Evolutionary conservation across 2,888 invertebrate genomes (phyloP).

Genomic region (Habrosyne pyritoides): DNA sequence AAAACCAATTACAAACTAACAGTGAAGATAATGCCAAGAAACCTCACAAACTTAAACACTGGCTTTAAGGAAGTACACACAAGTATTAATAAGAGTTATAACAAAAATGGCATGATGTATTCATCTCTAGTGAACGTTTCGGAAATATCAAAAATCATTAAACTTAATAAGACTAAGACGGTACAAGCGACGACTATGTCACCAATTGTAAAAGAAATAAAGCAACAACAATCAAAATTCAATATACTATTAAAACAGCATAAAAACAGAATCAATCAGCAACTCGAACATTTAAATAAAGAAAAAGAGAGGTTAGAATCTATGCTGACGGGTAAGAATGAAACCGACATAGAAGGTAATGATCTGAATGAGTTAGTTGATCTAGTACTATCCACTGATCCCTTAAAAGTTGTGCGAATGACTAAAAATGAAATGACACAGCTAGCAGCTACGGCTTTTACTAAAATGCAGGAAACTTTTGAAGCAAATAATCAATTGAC

Average conservation of each 20-base stretch:
- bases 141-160: constrained; percentile 66
- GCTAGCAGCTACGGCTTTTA: constrained; percentile 19
- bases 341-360: constrained; percentile 8
- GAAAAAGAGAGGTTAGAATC: constrained; percentile 54
- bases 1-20: constrained; percentile 59
- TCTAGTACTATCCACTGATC: constrained; percentile 26
- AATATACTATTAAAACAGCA: constrained; percentile 51
- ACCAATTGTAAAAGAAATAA: constrained; percentile 26
- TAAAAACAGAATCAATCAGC: constrained; percentile 54
- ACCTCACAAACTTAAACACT: constrained; percentile 41
- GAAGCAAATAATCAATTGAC: not conserved
- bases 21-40: constrained; percentile 69
- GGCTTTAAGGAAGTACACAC: constrained; percentile 72
- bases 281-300: constrained; percentile 49
- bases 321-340: constrained; percentile 20
- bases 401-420: constrained; percentile 26
- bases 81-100: constrained; percentile 69
- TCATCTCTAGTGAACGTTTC: constrained; percentile 68
- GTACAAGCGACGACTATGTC: constrained; percentile 14
- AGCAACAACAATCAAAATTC: constrained; percentile 47
- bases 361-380: constrained; percentile 31
- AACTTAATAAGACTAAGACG: constrained; percentile 39
- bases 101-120: constrained; percentile 62
- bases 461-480: constrained; percentile 15
- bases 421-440: constrained; percentile 30